Evolutionary conservation across 1,140 invertebrate genomes (phyloP), one percentile per base, ranked within the genome.

Genomic region (Daktulosphaira vitifoliae): DNA sequence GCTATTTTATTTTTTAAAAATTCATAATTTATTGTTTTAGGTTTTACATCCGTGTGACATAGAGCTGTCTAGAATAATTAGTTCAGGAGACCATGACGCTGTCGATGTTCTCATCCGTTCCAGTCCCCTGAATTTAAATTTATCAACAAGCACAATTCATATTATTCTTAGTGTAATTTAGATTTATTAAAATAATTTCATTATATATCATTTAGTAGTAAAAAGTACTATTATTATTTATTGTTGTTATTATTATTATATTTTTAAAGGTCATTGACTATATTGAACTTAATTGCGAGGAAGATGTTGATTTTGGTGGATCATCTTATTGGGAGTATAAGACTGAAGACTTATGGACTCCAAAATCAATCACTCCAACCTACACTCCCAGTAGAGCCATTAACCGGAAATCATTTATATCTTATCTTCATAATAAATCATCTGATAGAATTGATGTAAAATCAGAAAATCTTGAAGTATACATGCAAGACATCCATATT

Each of bases 81-180:
- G 81, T 65, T 78, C 77, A 56, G 69, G 78, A 1, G 84, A 87
- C 68, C 81, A 83, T 70, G 81, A 82, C 46, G 75, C 84, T 8
- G 29, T 48, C 33, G 81, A 81, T 70, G 77, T 85, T 20, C 77
- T 77, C 15, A 70, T 81, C 65, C 77, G 78, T 9, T 75, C 86
- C 3, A 86, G 84, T 59, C 75, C 83, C 8, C 75, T 92, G 16
- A 81, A 88, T 71, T 68, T 90, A 11, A 83, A 88, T 71, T 71
- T 91, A 1, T 87, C 86, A 22, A 80, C 85, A n/a, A 82, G 82
- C 44, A 84, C 85, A 7, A 79, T 90, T 2, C 84, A 85, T 68
- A 86, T 87, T 46, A 71, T 85, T 11, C 75, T 78, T 68, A 80
- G 81, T 69, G 78, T 79, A 71, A 73, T 78, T 64, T 13, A 33